Evolutionary conservation across 2,888 invertebrate genomes (phyloP).

Genomic region (Agrilus mali): DNA sequence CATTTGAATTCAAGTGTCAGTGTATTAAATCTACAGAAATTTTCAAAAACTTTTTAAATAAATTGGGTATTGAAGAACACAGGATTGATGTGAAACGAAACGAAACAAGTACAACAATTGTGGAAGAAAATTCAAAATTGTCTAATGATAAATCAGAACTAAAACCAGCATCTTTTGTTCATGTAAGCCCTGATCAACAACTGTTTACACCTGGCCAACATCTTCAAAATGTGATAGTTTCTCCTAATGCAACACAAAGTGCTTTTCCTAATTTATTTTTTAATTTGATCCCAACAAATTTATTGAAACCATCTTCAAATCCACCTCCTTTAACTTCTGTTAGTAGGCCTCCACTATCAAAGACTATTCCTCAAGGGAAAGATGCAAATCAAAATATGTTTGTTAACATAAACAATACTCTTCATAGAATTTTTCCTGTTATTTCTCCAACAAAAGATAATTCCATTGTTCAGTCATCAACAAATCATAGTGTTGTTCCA

Average conservation of each 20-base stretch:
- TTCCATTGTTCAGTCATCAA: neutral
- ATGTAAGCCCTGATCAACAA: constrained; percentile 4
- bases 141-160: constrained; percentile 4
- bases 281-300: constrained; percentile 24
- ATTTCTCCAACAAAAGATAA: constrained; percentile 9
- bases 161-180: constrained; percentile 2
- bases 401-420: constrained; percentile 25
- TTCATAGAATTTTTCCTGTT: constrained; percentile 24
- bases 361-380: constrained; percentile 9
- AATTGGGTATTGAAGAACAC: constrained; percentile 20
- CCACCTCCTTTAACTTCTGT: constrained; percentile 3
- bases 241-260: constrained; percentile 10
- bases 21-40: constrained; percentile 27
- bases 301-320: constrained; percentile 2
- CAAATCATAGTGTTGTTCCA: neutral
- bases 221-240: constrained; percentile 6
- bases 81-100: constrained; percentile 4
- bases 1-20: constrained; percentile 29
- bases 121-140: constrained; percentile 7
- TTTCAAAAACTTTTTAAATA: constrained; percentile 24
- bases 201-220: constrained; percentile 3
- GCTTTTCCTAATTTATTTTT: constrained; percentile 28
- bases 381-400: constrained; percentile 28
- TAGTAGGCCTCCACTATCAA: neutral
- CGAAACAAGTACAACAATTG: constrained; percentile 5